Conservation (phyloP, 23 tunicate species). For the Phallusia fumigata region DNA sequence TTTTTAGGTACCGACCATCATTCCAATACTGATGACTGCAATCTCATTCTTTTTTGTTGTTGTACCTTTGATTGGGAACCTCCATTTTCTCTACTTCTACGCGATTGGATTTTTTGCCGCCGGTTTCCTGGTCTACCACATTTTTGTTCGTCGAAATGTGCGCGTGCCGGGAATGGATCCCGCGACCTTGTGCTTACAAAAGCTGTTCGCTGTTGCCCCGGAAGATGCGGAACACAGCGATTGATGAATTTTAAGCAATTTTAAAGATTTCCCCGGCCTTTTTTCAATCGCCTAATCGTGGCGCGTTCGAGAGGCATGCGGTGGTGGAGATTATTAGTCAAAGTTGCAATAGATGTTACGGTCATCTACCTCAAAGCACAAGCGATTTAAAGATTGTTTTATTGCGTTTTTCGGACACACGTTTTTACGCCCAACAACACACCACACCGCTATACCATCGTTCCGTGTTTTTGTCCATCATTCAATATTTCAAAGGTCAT, state of each 20-base stretch:
- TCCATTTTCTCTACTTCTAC: conserved; percentile 14
- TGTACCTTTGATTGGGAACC: conserved; percentile 3
- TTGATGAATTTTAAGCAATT: neutral
- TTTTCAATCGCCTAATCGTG: no score
- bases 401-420: no score
- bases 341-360: no score
- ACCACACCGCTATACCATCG: no score
- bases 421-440: no score
- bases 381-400: no score
- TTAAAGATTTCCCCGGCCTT: no score
- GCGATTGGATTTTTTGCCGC: conserved; percentile 5
- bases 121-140: neutral
- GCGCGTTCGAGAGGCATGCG: no score
- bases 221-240: neutral
- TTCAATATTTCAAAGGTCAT: no score
- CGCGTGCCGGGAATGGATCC: conserved; percentile 9
- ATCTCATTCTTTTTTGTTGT: conserved; percentile 9
- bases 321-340: no score
- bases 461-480: no score
- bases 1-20: conserved; percentile 13
- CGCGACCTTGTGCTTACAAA: neutral
- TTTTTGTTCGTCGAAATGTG: neutral
- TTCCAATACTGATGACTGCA: conserved; percentile 1
- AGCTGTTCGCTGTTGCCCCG: conserved; percentile 11
- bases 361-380: no score